These are phyloP conservation scores for Pipistrellus kuhlii DNA, from an alignment of 2,797 vertebrate genomes.

Conservation along the genomic window DNA sequence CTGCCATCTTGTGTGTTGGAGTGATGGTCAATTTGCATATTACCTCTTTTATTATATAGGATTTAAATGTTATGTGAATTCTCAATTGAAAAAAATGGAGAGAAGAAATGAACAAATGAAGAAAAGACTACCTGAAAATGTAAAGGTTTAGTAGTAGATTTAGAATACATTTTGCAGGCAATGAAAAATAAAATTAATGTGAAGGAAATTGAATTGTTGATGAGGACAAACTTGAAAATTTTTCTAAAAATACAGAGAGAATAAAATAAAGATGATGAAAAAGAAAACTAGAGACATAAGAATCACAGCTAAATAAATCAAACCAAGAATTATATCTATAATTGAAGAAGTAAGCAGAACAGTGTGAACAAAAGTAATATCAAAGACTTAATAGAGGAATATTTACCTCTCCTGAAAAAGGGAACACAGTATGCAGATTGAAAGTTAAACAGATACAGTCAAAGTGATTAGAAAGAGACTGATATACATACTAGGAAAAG, in stretches of 20 bases:
- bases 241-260: background rate
- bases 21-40: too few relatives aligned
- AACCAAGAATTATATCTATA: background rate
- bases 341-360: background rate
- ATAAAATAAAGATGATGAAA: background rate
- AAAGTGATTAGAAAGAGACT: background rate
- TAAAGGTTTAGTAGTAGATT: background rate
- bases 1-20: too few relatives aligned
- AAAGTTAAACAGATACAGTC: background rate
- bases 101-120: background rate
- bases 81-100: background rate
- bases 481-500: background rate
- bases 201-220: background rate
- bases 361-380: background rate
- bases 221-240: background rate
- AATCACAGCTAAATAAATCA: background rate
- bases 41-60: too few relatives aligned
- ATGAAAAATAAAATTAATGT: background rate
- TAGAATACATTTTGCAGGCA: conserved; percentile 19
- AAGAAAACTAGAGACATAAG: background rate
- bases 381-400: background rate
- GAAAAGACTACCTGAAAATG: background rate
- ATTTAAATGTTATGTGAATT: background rate
- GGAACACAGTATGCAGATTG: background rate
- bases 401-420: background rate